Evolutionary conservation across 2,888 invertebrate genomes (phyloP).

Genomic region (Dolichomitus sp.): DNA sequence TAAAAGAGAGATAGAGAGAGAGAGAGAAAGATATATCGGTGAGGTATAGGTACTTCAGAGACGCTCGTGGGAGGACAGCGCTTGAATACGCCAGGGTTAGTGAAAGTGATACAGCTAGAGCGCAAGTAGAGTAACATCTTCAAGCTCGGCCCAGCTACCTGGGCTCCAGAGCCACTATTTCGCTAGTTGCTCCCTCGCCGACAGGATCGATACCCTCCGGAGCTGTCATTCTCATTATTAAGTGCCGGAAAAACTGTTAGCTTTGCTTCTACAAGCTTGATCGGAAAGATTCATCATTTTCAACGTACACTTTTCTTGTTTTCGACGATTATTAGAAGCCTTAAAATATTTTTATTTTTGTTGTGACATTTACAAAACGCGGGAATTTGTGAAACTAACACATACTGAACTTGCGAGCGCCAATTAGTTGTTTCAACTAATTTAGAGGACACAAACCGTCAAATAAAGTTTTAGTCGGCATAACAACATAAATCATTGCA

Average conservation of each 20-base stretch:
- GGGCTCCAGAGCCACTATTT: conserved; percentile 40
- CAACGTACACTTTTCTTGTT: background rate
- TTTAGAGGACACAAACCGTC: no score
- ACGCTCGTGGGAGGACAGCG: conserved; percentile 79
- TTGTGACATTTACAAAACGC: background rate
- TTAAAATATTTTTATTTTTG: background rate
- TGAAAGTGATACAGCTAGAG: conserved; percentile 81
- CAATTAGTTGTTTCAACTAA: no score
- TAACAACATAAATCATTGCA: no score
- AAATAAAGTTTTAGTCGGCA: no score
- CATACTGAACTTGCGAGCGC: no score
- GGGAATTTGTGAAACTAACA: background rate
- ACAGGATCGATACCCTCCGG: conserved; percentile 56
- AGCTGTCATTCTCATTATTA: background rate
- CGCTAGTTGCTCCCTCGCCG: conserved; percentile 60
- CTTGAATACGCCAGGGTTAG: conserved; percentile 73
- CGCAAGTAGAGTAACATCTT: conserved; percentile 84
- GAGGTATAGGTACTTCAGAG: conserved; percentile 44
- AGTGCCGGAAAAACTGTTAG: background rate
- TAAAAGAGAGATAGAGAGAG: conserved; percentile 15
- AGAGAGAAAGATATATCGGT: conserved; percentile 1
- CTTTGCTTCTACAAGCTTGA: background rate
- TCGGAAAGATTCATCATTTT: background rate
- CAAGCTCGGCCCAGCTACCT: conserved; percentile 59
- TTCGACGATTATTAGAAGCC: background rate